Base-by-base conservation (phyloP, 2,888 invertebrate genomes). In the Drosophila fulvimacula region DNA sequence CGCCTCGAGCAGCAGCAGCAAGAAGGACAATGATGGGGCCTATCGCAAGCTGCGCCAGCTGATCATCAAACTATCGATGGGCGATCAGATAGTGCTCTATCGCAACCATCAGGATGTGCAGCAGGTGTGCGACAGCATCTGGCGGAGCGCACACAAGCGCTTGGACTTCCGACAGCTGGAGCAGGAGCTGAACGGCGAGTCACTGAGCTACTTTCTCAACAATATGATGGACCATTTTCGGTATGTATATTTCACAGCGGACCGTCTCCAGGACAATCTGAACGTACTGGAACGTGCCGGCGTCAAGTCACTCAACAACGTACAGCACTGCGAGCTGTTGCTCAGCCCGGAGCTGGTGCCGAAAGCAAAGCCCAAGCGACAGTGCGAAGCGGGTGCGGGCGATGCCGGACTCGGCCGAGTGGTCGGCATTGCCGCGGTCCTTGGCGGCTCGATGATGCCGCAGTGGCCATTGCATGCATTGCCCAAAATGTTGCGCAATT, bases 391-490 rank as follows among this genome's bases (percentile, higher is more conserved):
- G 5, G 61, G 15, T 0, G 5, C 7, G 1, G 61, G 49, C 5
- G 52, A 59, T 24, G 63, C 51, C 1, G 42, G 21, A 1, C 15
- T 36, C 0, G 24, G 34, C 0, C 48, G 65, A 1, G 21, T 71
- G 4, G 44, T 48, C 4, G 46, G 27, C 41, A 38, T 61, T 5
- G 49, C 48, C 0, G 66, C 67, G 3, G 52, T 71, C 1, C 15
- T 70, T 0, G 58, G 52, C 3, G 42, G 51, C 5, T 10, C 38
- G 0, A 21, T 51, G 17, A 69, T 68, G 62, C 64, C 67, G 0
- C 79, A 79, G 5, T 80, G 79, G 80, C 78, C 80, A 1, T 13
- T 80, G 41, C 79, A 80, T 32, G 66, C 73, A 0, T 34, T 80
- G 53, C 80, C 80, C n/a, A 76, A 68, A 17, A 38, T 80, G 39